Base-by-base conservation (phyloP, 1,140 invertebrate species). In the Oryctes rhinoceros region DNA sequence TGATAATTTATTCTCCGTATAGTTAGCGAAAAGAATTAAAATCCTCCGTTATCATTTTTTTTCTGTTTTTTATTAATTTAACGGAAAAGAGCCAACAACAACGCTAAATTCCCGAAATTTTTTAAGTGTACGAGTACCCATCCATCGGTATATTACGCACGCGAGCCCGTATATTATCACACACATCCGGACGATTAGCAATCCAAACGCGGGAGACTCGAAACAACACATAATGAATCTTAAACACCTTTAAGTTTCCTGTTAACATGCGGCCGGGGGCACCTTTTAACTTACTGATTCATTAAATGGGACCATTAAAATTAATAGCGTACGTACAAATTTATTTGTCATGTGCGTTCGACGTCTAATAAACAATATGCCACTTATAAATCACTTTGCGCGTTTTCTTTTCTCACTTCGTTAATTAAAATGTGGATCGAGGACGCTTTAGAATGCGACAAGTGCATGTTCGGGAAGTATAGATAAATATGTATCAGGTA, bases 391-490 rank as follows among this genome's bases (percentile, higher is more conserved):
- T 59, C 18, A n/a, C 3, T 59, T 59, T 59, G 18, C 10, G 18
- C 5, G 5, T 59, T 15, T n/a, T 59, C n/a, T 59, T 59, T 39
- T 39, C 39, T 39, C 39, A 39, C 39, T 84, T 37, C 39, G 7
- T 39, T 7, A 39, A 39, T 39, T 39, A 39, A 39, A 39, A 86
- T 49, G 79, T 82, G 84, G n/a, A n/a, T 79, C 39, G 39, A 39
- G 7, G 39, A 39, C 39, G 7, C 39, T 39, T 39, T 39, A 39
- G 3, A 39, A 39, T 39, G 39, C 7, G 39, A 4, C 39, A 39
- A 39, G 3, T 39, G 39, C 7, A 39, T 39, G 7, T 4, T 39
- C 39, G 7, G 7, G 39, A 3, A 39, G 7, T 39, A 39, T 39
- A 39, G 7, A 39, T 7, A 39, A 4, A 7, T 39, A 39, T 39